Evolutionary conservation across 2,113 vertebrate species (phyloP).

Genomic region (Hiodon tergisus): DNA sequence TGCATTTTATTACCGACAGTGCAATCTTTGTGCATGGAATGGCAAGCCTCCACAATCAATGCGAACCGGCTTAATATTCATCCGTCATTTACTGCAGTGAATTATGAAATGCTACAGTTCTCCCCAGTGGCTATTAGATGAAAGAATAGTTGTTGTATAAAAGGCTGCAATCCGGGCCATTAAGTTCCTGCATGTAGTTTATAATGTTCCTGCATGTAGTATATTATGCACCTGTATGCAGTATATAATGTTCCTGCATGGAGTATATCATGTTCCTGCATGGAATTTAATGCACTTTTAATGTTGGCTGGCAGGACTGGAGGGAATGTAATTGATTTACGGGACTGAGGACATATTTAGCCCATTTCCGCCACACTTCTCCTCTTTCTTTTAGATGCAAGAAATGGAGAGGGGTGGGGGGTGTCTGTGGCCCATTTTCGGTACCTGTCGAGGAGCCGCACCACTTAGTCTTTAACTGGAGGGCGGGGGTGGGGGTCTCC

Average conservation of each 20-base stretch:
- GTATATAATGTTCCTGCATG: too few species aligned
- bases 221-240: too few species aligned
- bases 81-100: not conserved
- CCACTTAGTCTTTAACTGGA: not conserved
- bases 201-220: too few species aligned
- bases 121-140: constrained; percentile 5
- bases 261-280: too few species aligned
- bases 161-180: not conserved
- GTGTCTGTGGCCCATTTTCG: constrained; percentile 27
- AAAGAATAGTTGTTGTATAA: not conserved
- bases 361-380: not conserved
- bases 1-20: not conserved
- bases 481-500: too few species aligned
- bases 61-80: not conserved
- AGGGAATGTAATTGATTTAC: constrained; percentile 17
- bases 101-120: not conserved
- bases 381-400: not conserved
- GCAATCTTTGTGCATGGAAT: not conserved
- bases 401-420: constrained; percentile 5
- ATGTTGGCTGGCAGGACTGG: not conserved
- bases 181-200: not conserved
- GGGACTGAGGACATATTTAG: constrained; percentile 10
- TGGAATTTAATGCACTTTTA: constrained; percentile 13
- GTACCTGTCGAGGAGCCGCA: constrained; percentile 16
- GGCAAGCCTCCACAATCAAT: constrained; percentile 27